Evolutionary conservation across 2,113 vertebrate species (phyloP).

Genomic region (Manacus vitellinus): DNA sequence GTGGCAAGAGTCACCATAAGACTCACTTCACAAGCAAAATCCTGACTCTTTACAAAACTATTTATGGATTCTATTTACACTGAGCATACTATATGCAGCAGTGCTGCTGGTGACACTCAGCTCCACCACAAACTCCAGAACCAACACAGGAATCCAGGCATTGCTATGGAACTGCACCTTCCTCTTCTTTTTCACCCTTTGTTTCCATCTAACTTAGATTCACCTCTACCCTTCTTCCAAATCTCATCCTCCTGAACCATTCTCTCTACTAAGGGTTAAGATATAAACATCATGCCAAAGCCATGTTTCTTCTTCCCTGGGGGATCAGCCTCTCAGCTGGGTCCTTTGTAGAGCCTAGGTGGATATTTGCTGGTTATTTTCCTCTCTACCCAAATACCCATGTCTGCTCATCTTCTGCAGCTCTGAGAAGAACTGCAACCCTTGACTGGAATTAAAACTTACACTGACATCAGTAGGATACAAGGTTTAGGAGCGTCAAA

Average conservation of each 20-base stretch:
- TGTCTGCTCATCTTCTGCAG: not conserved
- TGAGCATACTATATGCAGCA: not conserved
- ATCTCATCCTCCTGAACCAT: not conserved
- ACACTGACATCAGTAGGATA: not conserved
- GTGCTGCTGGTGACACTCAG: not conserved
- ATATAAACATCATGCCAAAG: not conserved
- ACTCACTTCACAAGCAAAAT: constrained; percentile 26
- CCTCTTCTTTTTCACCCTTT: not conserved
- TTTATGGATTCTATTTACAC: constrained; percentile 22
- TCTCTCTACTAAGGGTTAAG: not conserved
- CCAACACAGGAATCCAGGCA: not conserved
- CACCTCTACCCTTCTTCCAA: not conserved
- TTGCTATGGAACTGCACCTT: not conserved
- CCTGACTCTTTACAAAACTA: constrained; percentile 1
- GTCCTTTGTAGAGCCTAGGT: not conserved
- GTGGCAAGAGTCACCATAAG: constrained; percentile 19
- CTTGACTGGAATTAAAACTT: not conserved
- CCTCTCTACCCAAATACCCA: not conserved
- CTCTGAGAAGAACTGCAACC: not conserved
- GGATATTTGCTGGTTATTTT: not conserved
- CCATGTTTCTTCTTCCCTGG: not conserved
- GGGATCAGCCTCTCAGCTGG: not conserved
- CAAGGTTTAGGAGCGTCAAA: not conserved
- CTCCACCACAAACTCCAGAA: constrained; percentile 25
- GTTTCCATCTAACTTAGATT: not conserved